Conservation (phyloP, 2,113 vertebrate species). For the Grantiella picta region DNA sequence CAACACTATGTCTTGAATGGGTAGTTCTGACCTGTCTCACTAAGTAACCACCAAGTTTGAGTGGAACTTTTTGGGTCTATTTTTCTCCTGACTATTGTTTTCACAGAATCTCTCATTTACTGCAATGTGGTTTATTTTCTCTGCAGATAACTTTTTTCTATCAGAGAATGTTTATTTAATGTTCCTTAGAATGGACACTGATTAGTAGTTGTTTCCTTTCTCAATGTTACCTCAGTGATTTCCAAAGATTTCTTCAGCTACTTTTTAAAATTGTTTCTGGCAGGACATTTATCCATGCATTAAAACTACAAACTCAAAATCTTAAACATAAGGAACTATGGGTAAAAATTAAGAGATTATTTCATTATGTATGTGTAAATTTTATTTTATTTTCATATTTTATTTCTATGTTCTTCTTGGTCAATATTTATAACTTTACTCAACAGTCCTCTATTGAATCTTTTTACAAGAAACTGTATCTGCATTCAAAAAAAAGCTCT, state of each 20-base stretch:
- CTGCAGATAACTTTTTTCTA: neutral
- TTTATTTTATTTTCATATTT: neutral
- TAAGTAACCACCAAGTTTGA: neutral
- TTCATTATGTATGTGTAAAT: neutral
- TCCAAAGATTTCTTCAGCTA: neutral
- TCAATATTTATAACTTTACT: neutral
- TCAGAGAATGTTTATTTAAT: neutral
- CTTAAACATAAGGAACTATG: neutral
- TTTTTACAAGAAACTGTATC: neutral
- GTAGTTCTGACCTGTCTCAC: neutral
- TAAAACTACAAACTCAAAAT: neutral
- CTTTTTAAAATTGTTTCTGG: neutral
- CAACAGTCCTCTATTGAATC: neutral
- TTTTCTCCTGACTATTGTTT: neutral
- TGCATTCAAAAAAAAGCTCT: neutral
- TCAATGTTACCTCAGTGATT: neutral
- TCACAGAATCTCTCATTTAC: neutral
- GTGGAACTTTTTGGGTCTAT: neutral
- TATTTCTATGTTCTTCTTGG: neutral
- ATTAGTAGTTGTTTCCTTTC: neutral
- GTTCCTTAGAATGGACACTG: neutral
- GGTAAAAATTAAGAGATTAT: neutral
- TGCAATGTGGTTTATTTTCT: neutral
- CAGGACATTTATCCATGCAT: neutral
- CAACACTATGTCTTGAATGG: neutral